phyloP scores from a whole-genome alignment of 2,797 vertebrate species.

The Melanogrammus aeglefinus region DNA sequence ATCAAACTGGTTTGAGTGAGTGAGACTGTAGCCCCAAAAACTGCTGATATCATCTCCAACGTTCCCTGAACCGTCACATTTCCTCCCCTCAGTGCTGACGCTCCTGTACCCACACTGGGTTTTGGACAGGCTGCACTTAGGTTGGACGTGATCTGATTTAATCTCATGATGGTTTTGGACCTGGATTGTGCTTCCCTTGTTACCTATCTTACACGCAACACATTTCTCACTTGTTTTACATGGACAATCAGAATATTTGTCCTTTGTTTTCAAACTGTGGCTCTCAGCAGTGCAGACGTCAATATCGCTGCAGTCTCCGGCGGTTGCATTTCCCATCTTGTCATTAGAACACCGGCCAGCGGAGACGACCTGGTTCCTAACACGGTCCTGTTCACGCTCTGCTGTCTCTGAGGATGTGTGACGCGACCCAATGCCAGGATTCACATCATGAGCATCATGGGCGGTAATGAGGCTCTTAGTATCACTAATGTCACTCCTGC shows the following conservation, averaged over 20 bases:
- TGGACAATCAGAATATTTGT: background rate
- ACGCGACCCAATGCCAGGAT: background rate
- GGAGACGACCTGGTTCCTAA: background rate
- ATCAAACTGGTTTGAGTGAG: slow-evolving; percentile 3
- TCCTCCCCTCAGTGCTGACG: slow-evolving; percentile 1
- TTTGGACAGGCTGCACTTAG: background rate
- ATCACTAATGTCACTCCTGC: slow-evolving; percentile 1
- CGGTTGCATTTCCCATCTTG: background rate
- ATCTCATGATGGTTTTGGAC: slow-evolving; percentile 5
- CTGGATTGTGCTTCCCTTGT: background rate
- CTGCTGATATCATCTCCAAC: slow-evolving; percentile 9
- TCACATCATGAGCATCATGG: background rate
- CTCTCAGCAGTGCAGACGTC: background rate
- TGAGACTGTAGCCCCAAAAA: slow-evolving; percentile 12
- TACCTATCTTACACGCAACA: background rate
- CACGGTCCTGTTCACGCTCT: background rate
- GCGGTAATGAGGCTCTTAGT: background rate
- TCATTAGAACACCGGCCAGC: background rate
- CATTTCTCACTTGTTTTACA: slow-evolving; percentile 14
- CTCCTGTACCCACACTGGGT: slow-evolving; percentile 13
- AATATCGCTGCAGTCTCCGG: background rate
- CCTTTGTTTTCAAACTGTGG: background rate
- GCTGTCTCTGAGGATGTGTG: background rate
- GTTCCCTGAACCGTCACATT: background rate
- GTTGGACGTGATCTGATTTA: slow-evolving; percentile 12